Base-by-base conservation (phyloP, 2,113 vertebrate species). In the Verasper variegatus region DNA sequence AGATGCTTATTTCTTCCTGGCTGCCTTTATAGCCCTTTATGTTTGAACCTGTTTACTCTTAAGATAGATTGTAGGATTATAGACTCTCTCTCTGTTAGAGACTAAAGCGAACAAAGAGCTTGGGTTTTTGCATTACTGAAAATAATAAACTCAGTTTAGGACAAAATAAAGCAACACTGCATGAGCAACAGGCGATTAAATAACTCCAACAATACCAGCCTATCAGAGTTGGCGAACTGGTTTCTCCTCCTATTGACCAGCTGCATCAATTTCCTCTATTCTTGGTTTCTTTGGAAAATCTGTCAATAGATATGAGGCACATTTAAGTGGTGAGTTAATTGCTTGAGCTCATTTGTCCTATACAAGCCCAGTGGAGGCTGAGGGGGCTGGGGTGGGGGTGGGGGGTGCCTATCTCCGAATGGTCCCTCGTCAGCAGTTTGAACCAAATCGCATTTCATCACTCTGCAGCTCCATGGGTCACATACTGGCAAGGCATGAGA, bases 371-470 rank as follows among this genome's bases (percentile, higher is more conserved):
- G 59, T 52, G 74, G 57, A 81, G 67, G 45, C 24, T 13, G 13
- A 20, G 13, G 45, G 49, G 57, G 59, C 52, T 42, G 23, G 55
- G 17, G 37, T 0, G 37, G 37, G 10, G 9, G n/a, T 35, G 37
- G 6, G n/a, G 40, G 21, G 67, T 70, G 70, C 5, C 42, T 66
- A 40, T 83, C 47, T 68, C 27, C 3, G 47, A 87, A 84, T 84
- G 1, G 40, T 69, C 72, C 71, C 62, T 55, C 1, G 60, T 91
- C 85, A 91, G 89, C 88, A 88, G 67, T 89, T 90, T 78, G 60
- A 77, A 55, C 70, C 52, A 57, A 63, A 74, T 23, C 0, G 9
- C 68, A 78, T 86, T 91, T 90, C 78, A 88, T 90, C 85, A 89
- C 40, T 68, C 26, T 23, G 7, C n/a, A 65, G 64, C 68, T 81